Base-by-base conservation (phyloP, 2,113 vertebrate genomes). In the Odobenus rosmarus region DNA sequence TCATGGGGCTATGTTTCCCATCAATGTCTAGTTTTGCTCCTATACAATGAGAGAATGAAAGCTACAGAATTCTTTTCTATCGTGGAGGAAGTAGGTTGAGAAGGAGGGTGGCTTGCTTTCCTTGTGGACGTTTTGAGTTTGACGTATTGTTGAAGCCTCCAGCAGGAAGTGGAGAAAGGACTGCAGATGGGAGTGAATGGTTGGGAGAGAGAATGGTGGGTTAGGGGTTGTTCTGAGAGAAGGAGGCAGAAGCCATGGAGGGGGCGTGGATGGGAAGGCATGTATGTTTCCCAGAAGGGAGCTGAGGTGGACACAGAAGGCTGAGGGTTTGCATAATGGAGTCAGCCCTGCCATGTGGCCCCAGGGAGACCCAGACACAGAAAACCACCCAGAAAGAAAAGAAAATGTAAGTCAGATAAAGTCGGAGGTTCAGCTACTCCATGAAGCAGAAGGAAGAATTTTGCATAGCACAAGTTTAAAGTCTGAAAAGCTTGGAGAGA, bases 271-370 rank as follows among this genome's bases (percentile, higher is more conserved):
- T 31, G 9, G 14, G 18, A 33, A 13, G 21, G 2, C 3, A 15
- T 26, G 21, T 26, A 33, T 77, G 3, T 57, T 57, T 83, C 79
- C 26, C 33, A 67, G 36, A 16, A 7, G 8, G 64, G 93, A 93
- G 74, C 33, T 64, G 11, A 13, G 57, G 14, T 33, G 81, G 87
- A 77, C 13, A 51, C 4, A 7, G n/a, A 4, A 0, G 26, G 10
- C 39, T 0, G 0, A 83, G 67, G 67, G 19, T 9, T 14, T 33
- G 1, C 3, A n/a, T 4, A 7, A 31, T 18, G 5, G 31, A 57
- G 7, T 1, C 7, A 23, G 36, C 61, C 90, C 49, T 57, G 16
- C 51, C n/a, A 5, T 12, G 28, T 19, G 46, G 18, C 28, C 9
- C 9, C 31, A 10, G 79, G 53, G 49, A 76, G 39, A 36, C 39